phyloP scores from a whole-genome alignment of 2,888 invertebrate species.

The Lochmaea crataegi region DNA sequence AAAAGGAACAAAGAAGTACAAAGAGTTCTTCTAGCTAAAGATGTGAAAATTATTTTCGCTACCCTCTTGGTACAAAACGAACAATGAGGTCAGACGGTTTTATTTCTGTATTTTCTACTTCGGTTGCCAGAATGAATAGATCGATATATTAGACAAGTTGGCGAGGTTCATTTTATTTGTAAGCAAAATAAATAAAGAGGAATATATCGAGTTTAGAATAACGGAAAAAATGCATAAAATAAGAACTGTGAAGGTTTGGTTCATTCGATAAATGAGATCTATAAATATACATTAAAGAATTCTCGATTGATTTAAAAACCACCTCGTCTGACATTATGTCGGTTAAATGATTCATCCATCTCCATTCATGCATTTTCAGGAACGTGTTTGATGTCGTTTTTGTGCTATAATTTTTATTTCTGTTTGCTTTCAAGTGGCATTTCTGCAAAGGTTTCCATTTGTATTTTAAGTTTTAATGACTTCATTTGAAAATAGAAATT shows the following conservation, averaged over 20 bases:
- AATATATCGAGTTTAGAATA: background rate
- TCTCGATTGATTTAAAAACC: background rate
- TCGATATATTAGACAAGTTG: background rate
- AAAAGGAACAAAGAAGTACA: background rate
- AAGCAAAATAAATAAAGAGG: background rate
- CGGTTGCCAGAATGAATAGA: background rate
- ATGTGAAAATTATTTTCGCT: background rate
- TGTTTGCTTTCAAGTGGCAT: background rate
- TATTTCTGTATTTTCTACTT: constrained; percentile 1
- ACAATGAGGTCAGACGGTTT: constrained; percentile 11
- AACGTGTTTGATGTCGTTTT: background rate
- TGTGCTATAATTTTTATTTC: background rate
- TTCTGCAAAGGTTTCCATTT: background rate
- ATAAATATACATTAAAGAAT: background rate
- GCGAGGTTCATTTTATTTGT: background rate
- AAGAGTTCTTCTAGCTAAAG: background rate
- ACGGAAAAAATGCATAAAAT: background rate
- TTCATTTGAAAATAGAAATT: no score
- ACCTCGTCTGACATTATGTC: background rate
- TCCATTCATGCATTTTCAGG: background rate
- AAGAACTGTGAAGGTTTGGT: background rate
- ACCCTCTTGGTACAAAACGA: background rate
- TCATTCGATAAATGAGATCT: background rate
- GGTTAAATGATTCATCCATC: background rate
- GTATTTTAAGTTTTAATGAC: background rate